A percentile compares a stretch with the other conserved stretches of the same genome.
These are phyloP conservation scores for Eurystomus gularis DNA, from an alignment of 2,113 vertebrate species.

Conservation along the genomic window DNA sequence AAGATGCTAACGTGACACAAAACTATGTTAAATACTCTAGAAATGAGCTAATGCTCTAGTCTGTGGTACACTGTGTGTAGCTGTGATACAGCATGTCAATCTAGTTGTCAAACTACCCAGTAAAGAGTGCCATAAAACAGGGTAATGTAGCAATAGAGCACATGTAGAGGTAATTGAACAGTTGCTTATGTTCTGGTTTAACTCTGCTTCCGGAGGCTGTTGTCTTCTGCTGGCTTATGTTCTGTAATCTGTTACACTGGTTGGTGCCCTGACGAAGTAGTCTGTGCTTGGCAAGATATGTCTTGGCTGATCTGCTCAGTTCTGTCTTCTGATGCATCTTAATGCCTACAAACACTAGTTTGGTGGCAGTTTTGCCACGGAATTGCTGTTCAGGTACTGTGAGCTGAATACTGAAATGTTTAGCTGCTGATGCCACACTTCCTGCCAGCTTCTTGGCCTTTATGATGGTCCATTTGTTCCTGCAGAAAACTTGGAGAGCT, in stretches of 20 bases:
- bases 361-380: not conserved
- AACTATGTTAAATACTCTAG: not conserved
- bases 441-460: not conserved
- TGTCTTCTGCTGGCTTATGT: constrained; percentile 49
- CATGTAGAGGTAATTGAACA: constrained; percentile 39
- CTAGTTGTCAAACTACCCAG: constrained; percentile 19
- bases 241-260: constrained; percentile 31
- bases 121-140: not conserved
- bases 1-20: not conserved
- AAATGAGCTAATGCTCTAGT: constrained; percentile 28
- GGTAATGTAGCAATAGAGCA: not conserved
- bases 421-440: not conserved
- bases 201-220: constrained; percentile 18
- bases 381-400: not conserved
- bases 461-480: not conserved
- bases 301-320: constrained; percentile 12
- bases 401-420: not conserved
- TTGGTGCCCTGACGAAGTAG: constrained; percentile 14
- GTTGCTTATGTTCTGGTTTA: constrained; percentile 40
- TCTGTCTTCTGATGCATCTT: not conserved
- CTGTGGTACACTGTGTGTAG: not conserved
- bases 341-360: not conserved
- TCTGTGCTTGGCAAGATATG: constrained; percentile 19
- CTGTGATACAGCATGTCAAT: constrained; percentile 39
- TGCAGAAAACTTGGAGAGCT: not conserved